Base-by-base conservation (phyloP, 2,797 vertebrate species). In the Octomys mimax region DNA sequence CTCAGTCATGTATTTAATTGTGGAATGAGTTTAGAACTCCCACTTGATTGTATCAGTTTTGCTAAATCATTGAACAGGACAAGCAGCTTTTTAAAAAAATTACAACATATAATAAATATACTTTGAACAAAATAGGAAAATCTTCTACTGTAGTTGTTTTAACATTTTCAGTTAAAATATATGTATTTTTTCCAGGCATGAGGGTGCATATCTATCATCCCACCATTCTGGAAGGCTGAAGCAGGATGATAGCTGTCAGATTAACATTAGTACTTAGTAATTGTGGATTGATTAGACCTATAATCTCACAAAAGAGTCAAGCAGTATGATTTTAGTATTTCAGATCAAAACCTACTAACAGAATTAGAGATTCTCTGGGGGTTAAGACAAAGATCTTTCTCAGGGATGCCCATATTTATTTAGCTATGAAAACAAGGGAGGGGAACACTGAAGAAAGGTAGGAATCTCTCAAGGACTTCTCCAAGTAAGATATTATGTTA, bases 111-210 rank as follows among this genome's bases (percentile, higher is more conserved):
- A 61, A n/a, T 75, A 85, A 92, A 42, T 82, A 26, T 0, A 68
- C 26, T 11, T 91, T 84, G 46, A 73, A 75, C 6, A 93, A 82
- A 73, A 33, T 68, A 31, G 36, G 42, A 89, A 92, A 49, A 24
- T 57, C 42, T 77, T 49, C 6, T 49, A 49, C 42, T 49, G 6
- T 46, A 87, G 21, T 3, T 62, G 24, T 80, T 87, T 92, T 78
- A 86, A 82, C 14, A 36, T 85, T 95, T 94, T 85, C 31, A 12
- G 85, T 95, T 95, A 52, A 92, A 95, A 57, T 93, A 18, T 28
- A 9, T 11, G 18, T 3, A 6, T 42, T 42, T 49, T 49, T 77
- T 5, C 13, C 26, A 77, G 13, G 24, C 42, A 31, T 77, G 24
- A 6, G 16, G 42, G 73, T 28, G 13, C 73, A 46, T 14, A 78